A percentile compares a stretch with the other conserved stretches of the same genome.
These are phyloP conservation scores for Cyprinus carpio DNA, from an alignment of 2,113 vertebrate species.

Conservation along the genomic window DNA sequence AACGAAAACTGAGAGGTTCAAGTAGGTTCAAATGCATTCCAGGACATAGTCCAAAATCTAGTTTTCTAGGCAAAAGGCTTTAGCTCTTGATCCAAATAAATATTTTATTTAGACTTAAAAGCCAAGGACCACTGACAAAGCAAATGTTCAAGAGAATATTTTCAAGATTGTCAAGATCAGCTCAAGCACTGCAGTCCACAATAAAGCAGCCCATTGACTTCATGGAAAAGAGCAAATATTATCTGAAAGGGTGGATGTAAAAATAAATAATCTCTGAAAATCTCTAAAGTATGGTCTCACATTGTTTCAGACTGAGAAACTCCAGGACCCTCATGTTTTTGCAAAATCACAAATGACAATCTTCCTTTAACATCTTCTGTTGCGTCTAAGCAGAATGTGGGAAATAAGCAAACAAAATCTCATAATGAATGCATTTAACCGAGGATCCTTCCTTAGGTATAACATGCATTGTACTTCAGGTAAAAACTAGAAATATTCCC, in stretches of 20 bases:
- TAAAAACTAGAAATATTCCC: not conserved
- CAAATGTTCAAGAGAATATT: not conserved
- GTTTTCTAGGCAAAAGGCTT: not conserved
- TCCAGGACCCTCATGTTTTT: slow-evolving; percentile 9
- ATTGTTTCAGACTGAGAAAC: slow-evolving; percentile 8
- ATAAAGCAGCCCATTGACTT: not conserved
- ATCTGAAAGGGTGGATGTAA: not conserved
- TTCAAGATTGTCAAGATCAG: not conserved
- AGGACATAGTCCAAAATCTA: not conserved
- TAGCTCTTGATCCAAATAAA: not conserved
- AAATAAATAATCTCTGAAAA: not conserved
- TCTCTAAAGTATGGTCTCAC: not conserved
- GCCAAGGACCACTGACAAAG: not conserved
- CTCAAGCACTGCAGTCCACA: not conserved
- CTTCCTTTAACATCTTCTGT: not conserved
- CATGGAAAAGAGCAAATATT: not conserved
- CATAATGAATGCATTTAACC: not conserved
- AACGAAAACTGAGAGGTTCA: not conserved
- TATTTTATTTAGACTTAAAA: not conserved
- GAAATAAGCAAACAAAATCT: not conserved
- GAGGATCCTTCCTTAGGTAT: not conserved
- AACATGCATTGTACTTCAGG: not conserved
- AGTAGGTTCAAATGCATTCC: not conserved
- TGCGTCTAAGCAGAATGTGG: not conserved
- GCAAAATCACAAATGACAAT: not conserved